phyloP scores from a whole-genome alignment of 2,797 vertebrate species.

The Peromyscus aztecus region DNA sequence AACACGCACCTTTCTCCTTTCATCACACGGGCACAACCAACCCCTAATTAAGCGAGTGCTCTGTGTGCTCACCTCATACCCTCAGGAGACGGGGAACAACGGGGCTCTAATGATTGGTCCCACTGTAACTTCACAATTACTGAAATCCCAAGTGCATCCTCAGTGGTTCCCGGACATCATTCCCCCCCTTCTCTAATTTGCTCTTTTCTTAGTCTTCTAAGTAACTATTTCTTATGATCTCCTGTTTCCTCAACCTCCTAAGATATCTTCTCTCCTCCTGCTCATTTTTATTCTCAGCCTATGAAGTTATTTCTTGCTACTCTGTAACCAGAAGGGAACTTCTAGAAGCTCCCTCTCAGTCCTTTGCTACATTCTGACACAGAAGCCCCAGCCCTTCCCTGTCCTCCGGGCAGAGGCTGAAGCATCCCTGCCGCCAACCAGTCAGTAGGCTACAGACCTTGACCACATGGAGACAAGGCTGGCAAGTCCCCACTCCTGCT shows the following conservation, averaged over 20 bases:
- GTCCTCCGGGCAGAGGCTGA: not conserved
- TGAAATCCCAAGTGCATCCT: not conserved
- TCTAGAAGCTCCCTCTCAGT: not conserved
- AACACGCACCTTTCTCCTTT: not conserved
- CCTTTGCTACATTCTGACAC: not conserved
- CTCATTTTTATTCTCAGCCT: not conserved
- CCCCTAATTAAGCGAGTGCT: fast-evolving
- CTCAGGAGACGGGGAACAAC: fast-evolving
- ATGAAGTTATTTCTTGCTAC: not conserved
- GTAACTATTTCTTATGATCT: not conserved
- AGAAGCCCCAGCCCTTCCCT: fast-evolving
- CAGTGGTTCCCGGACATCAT: not conserved
- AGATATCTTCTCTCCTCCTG: too few relatives aligned
- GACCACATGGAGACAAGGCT: not conserved
- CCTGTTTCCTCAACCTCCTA: not conserved
- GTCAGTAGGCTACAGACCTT: not conserved
- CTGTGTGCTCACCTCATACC: fast-evolving
- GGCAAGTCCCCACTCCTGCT: not conserved
- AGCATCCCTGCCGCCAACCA: not conserved
- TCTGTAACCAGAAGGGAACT: not conserved
- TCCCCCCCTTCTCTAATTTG: not conserved
- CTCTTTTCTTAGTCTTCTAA: not conserved
- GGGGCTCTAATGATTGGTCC: fast-evolving
- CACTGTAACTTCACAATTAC: not conserved
- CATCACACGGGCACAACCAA: not conserved